These are phyloP conservation scores for Limnephilus marmoratus DNA, from an alignment of 2,888 invertebrate genomes.

Conservation along the genomic window DNA sequence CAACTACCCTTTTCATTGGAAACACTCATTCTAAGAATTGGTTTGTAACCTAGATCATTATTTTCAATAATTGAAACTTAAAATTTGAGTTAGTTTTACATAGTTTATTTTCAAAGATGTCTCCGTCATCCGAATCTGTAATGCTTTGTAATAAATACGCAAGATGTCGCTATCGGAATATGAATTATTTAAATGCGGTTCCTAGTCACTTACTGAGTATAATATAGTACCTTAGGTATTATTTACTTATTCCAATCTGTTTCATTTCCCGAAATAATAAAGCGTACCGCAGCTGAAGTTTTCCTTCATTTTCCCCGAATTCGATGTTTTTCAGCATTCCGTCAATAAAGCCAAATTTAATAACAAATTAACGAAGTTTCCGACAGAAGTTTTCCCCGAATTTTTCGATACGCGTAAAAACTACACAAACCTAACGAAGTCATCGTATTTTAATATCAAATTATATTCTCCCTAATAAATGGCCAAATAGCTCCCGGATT, in stretches of 20 bases:
- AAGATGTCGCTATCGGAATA: too few relatives aligned
- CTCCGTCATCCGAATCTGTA: too few relatives aligned
- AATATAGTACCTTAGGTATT: neutral
- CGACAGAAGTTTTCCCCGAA: constrained; percentile 45
- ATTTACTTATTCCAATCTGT: neutral
- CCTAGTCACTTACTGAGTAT: too few relatives aligned
- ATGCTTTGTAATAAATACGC: too few relatives aligned
- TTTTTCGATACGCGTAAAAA: constrained; percentile 55
- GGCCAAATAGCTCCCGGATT: constrained; percentile 57
- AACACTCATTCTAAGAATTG: too few relatives aligned
- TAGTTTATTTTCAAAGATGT: too few relatives aligned
- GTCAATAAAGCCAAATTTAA: constrained; percentile 54
- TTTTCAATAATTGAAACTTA: neutral
- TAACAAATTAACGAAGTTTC: constrained; percentile 44
- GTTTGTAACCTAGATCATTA: neutral
- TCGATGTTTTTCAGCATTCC: constrained; percentile 3
- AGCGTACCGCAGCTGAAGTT: neutral
- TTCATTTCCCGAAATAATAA: neutral
- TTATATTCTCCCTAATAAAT: constrained; percentile 62
- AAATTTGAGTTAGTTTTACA: too few relatives aligned
- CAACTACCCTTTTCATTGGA: too few relatives aligned
- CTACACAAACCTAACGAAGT: constrained; percentile 58
- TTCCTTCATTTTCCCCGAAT: neutral
- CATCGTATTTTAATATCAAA: constrained; percentile 63
- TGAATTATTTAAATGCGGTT: too few relatives aligned